Conservation (phyloP, 2,113 vertebrate species). For the Embiotoca jacksoni region DNA sequence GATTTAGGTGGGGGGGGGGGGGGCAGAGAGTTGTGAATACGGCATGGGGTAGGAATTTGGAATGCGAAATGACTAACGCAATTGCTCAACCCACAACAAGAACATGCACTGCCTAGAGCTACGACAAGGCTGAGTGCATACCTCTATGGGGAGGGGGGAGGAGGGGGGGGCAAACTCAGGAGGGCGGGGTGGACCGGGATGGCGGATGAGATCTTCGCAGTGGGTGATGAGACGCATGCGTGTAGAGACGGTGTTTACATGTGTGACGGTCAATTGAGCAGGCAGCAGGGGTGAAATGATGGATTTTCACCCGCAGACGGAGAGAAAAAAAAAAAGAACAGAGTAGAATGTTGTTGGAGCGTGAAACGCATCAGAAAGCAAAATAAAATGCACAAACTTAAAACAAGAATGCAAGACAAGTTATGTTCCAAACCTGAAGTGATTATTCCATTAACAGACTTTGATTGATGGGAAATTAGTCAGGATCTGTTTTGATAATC, state of each 20-base stretch:
- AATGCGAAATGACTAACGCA: constrained; percentile 88
- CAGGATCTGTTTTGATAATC: too few relatives aligned
- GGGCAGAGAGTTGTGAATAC: constrained; percentile 63
- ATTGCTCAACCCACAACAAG: constrained; percentile 87
- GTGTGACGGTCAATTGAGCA: constrained; percentile 55
- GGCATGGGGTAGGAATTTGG: constrained; percentile 81
- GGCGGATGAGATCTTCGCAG: constrained; percentile 34
- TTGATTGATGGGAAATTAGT: too few relatives aligned
- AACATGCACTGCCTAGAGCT: constrained; percentile 85
- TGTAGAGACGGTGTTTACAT: constrained; percentile 19
- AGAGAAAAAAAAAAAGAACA: neutral
- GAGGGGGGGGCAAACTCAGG: constrained; percentile 53
- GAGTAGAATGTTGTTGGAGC: neutral
- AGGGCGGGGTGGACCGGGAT: constrained; percentile 50
- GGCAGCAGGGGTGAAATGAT: constrained; percentile 40
- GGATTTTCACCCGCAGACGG: constrained; percentile 35
- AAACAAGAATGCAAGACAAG: too few relatives aligned
- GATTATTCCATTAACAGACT: too few relatives aligned
- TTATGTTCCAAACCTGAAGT: too few relatives aligned
- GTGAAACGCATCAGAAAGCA: neutral
- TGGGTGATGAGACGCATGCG: constrained; percentile 23
- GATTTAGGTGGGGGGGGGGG: constrained; percentile 30
- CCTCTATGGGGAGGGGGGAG: constrained; percentile 63
- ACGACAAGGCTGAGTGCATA: constrained; percentile 82
- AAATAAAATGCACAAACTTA: neutral